phyloP scores from a whole-genome alignment of 2,888 invertebrate genomes.

The Cremastobaeus sp. region DNA sequence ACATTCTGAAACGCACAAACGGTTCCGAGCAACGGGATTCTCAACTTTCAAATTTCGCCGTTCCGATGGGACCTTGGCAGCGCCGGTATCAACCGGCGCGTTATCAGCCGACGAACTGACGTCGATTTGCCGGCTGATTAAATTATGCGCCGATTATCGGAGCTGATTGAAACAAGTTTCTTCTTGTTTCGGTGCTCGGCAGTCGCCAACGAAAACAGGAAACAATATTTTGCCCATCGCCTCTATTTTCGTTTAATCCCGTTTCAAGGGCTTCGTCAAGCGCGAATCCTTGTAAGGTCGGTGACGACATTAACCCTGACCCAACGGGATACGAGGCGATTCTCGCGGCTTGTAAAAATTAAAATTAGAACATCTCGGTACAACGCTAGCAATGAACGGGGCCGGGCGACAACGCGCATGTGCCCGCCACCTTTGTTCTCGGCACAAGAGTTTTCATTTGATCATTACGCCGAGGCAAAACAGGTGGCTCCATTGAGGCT shows the following conservation, averaged over 20 bases:
- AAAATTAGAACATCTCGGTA: constrained; percentile 56
- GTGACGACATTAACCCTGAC: constrained; percentile 64
- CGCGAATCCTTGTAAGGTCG: constrained; percentile 65
- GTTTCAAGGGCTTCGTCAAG: constrained; percentile 55
- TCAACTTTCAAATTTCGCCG: constrained; percentile 57
- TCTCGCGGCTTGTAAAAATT: constrained; percentile 26
- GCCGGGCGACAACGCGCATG: constrained; percentile 9
- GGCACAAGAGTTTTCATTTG: constrained; percentile 2
- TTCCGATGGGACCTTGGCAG: constrained; percentile 43
- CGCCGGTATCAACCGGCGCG: constrained; percentile 25
- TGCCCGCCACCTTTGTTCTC: constrained; percentile 10
- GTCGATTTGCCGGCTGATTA: constrained; percentile 10
- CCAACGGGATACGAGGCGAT: constrained; percentile 48
- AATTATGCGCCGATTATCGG: constrained; percentile 17
- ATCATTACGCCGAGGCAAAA: background rate
- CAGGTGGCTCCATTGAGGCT: constrained; percentile 11
- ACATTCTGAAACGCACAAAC: constrained; percentile 26
- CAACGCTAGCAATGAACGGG: constrained; percentile 1
- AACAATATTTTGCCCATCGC: background rate
- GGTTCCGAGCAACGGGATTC: constrained; percentile 52
- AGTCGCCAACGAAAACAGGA: background rate
- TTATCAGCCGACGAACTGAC: background rate
- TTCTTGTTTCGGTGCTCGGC: constrained; percentile 3
- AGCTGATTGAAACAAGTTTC: background rate
- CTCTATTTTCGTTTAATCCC: constrained; percentile 17